Conservation (phyloP, 1,140 invertebrate genomes). For the Carposina sasakii region DNA sequence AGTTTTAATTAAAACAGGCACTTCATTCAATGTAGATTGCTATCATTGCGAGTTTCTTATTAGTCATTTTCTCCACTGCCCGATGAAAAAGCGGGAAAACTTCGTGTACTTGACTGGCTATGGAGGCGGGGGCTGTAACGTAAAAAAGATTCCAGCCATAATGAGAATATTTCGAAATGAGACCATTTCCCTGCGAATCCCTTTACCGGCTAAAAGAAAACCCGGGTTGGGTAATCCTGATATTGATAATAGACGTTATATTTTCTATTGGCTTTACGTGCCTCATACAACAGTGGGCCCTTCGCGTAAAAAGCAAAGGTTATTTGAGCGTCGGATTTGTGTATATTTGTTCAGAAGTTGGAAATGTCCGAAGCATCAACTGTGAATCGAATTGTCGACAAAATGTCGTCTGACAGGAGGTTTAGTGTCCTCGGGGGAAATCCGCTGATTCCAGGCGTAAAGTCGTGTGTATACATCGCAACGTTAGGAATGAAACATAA, state of each 20-base stretch:
- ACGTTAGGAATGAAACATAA: slow-evolving; percentile 31
- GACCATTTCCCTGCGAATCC: slow-evolving; percentile 32
- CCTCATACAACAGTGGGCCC: slow-evolving; percentile 11
- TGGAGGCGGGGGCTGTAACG: too few species aligned
- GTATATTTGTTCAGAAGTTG: slow-evolving; percentile 22
- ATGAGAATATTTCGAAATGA: slow-evolving; percentile 50
- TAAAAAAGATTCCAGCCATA: slow-evolving; percentile 47
- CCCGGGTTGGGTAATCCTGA: slow-evolving; percentile 32
- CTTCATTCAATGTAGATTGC: too few species aligned
- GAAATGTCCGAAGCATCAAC: slow-evolving; percentile 43
- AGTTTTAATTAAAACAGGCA: slow-evolving; percentile 50
- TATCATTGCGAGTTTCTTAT: slow-evolving; percentile 54
- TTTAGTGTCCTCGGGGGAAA: slow-evolving; percentile 63
- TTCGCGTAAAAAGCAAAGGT: slow-evolving; percentile 26
- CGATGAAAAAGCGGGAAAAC: slow-evolving; percentile 33
- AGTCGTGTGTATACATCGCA: slow-evolving; percentile 41
- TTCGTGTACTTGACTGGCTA: too few species aligned
- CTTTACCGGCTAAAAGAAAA: slow-evolving; percentile 27
- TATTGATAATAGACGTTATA: slow-evolving; percentile 26
- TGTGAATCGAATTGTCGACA: slow-evolving; percentile 41
- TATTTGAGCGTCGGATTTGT: slow-evolving; percentile 31
- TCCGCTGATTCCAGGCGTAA: slow-evolving; percentile 51
- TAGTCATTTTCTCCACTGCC: slow-evolving; percentile 44
- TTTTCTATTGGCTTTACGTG: slow-evolving; percentile 1
- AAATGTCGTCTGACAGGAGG: slow-evolving; percentile 41